These are phyloP conservation scores for Clavelina lepadiformis DNA, from an alignment of 23 tunicate genomes.

Conservation along the genomic window DNA sequence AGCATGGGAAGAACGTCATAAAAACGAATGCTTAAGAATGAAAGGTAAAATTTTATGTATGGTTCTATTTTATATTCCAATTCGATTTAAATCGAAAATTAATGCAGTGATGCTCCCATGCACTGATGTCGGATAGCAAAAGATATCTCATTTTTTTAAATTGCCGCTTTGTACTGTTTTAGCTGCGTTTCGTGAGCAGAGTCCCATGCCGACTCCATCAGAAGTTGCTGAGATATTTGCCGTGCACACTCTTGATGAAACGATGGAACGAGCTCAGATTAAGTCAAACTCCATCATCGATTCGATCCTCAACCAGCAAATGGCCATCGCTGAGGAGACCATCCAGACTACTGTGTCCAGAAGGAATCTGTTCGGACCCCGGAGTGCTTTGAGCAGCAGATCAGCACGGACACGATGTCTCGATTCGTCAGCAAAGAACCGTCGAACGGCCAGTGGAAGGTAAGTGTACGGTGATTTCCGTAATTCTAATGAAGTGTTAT, in stretches of 20 bases:
- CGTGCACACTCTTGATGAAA: slow-evolving; percentile 61
- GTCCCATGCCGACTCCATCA: slow-evolving; percentile 47
- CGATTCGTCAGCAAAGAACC: slow-evolving; percentile 11
- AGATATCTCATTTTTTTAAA: no score
- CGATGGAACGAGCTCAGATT: slow-evolving; percentile 34
- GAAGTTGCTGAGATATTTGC: slow-evolving; percentile 70
- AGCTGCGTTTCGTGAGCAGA: slow-evolving; percentile 31
- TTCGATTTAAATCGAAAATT: no score
- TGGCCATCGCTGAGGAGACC: slow-evolving; percentile 39
- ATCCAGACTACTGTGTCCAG: no score
- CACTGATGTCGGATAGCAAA: no score
- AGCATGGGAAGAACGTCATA: slow-evolving; percentile 92
- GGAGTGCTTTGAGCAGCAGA: neutral
- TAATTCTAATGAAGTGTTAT: no score
- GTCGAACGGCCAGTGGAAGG: slow-evolving; percentile 15
- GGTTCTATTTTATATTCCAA: no score
- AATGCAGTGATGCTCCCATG: no score
- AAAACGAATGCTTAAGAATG: slow-evolving; percentile 69
- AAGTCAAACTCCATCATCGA: slow-evolving; percentile 44
- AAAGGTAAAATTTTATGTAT: slow-evolving; percentile 51
- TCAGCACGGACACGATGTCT: neutral
- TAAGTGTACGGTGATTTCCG: no score
- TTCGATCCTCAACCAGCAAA: slow-evolving; percentile 31
- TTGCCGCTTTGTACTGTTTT: no score
- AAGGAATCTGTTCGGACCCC: neutral